Evolutionary conservation across 2,113 vertebrate genomes (phyloP), one percentile per base, ranked within the genome.

Genomic region (Turdus rufiventris): DNA sequence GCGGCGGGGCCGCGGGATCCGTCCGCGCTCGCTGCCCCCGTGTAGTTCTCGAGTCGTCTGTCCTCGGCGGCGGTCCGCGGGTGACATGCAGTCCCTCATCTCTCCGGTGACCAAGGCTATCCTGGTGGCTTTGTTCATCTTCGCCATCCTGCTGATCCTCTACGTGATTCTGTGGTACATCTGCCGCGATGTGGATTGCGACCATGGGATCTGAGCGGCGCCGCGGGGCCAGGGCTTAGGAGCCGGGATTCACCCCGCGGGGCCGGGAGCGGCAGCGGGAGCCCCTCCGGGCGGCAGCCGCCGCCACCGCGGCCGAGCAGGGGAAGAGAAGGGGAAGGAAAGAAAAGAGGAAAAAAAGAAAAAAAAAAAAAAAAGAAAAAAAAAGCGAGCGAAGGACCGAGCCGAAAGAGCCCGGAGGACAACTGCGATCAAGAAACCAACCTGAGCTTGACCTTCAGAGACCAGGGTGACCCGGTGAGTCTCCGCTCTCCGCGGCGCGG

Each of bases 141-240:
- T 99, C 97, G 99, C 99, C 97, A 99, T 99, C 97, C 98, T 99
- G 73, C 98, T 99, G 94, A 99, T 99, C 97, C 99, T 99, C 65
- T 99, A 99, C 97, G 99, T 99, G 97, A 99, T 99, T 94, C 98
- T 99, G 38, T 99, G 99, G 99, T 99, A 99, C 98, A 99, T 99
- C 96, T 99, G 99, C 98, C 98, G 99, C 86, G 99, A 99, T 97
- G 99, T 99, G 96, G 99, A 99, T 97, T 99, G 99, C 95, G 99
- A 99, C 94, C 99, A 99, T 98, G 99, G 99, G 74, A 98, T 99
- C 95, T 99, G 98, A 99, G 97, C 81, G 96, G 97, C 94, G 92
- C 96, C 38, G 89, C 93, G 63, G 88, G 71, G 84, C 76, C 76
- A 83, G 78, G 89, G 97, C 74, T 85, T 96, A 92, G 88, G 81